These are phyloP conservation scores for Pogonocichla stellata DNA, from an alignment of 2,113 vertebrate species.

Conservation along the genomic window DNA sequence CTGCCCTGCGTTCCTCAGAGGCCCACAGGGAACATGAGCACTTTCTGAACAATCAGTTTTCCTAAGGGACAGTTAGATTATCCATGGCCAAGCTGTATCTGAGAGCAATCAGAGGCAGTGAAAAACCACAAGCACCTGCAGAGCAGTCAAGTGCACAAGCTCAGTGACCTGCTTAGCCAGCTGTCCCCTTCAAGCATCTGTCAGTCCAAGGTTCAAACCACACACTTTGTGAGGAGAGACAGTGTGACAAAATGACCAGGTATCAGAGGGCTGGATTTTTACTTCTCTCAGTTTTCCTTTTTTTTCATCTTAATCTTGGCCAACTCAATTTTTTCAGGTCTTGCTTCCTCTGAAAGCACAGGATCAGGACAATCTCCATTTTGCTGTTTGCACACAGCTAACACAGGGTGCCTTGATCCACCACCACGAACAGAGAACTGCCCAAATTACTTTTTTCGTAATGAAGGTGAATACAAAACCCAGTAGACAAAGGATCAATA, in stretches of 20 bases:
- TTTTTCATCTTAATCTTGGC: neutral
- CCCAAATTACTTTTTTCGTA: neutral
- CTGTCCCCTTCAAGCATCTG: neutral
- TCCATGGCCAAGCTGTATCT: neutral
- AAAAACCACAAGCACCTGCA: neutral
- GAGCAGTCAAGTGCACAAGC: neutral
- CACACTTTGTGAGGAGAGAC: neutral
- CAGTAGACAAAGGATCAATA: neutral
- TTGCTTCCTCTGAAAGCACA: neutral
- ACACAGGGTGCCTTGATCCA: neutral
- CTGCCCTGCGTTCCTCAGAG: neutral
- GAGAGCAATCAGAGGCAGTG: neutral
- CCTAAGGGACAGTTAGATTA: neutral
- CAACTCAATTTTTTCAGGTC: neutral
- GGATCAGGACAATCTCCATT: neutral
- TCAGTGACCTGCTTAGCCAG: neutral
- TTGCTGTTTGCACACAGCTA: neutral
- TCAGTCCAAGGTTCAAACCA: neutral
- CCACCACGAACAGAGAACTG: neutral
- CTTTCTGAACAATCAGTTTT: neutral
- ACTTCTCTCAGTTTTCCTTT: neutral
- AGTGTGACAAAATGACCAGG: neutral
- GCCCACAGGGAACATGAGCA: fast-evolving
- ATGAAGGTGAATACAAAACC: neutral
- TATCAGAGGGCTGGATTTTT: neutral